phyloP scores from a whole-genome alignment of 2,797 vertebrate species.

The Sebastes itinus region DNA sequence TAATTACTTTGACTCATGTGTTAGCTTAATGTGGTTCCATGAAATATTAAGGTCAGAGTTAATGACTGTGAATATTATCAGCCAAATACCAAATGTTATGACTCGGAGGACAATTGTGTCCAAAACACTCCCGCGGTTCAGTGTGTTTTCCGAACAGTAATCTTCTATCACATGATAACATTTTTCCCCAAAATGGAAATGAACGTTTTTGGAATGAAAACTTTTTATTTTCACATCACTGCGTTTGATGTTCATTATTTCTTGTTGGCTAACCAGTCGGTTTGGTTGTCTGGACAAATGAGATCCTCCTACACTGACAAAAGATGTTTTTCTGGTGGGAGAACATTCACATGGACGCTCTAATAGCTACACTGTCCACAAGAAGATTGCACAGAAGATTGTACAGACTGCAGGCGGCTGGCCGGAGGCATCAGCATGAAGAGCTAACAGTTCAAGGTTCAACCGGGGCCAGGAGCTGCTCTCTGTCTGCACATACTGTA shows the following conservation, averaged over 20 bases:
- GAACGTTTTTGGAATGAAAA: slow-evolving; percentile 1
- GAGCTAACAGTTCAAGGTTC: slow-evolving; percentile 1
- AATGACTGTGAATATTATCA: neutral
- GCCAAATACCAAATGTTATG: neutral
- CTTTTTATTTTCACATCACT: neutral
- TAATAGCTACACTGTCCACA: neutral
- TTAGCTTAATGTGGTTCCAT: neutral
- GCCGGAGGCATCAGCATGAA: neutral
- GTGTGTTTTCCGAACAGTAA: neutral
- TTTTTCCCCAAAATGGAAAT: slow-evolving; percentile 7
- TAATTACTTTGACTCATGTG: neutral
- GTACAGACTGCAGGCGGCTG: neutral
- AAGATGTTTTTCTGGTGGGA: slow-evolving; percentile 10
- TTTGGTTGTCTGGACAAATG: slow-evolving; percentile 24
- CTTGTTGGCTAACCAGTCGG: slow-evolving; percentile 3
- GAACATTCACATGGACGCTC: slow-evolving; percentile 26
- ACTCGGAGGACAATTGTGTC: neutral
- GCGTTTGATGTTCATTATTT: slow-evolving; percentile 21
- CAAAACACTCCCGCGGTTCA: neutral
- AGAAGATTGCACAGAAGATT: slow-evolving; percentile 8
- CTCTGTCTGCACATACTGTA: neutral
- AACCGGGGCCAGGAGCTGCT: neutral
- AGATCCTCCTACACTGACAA: slow-evolving; percentile 19
- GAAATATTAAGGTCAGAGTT: neutral
- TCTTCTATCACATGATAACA: neutral